These are phyloP conservation scores for Drosophila buzzatii DNA, from an alignment of 2,888 invertebrate species.

Conservation along the genomic window DNA sequence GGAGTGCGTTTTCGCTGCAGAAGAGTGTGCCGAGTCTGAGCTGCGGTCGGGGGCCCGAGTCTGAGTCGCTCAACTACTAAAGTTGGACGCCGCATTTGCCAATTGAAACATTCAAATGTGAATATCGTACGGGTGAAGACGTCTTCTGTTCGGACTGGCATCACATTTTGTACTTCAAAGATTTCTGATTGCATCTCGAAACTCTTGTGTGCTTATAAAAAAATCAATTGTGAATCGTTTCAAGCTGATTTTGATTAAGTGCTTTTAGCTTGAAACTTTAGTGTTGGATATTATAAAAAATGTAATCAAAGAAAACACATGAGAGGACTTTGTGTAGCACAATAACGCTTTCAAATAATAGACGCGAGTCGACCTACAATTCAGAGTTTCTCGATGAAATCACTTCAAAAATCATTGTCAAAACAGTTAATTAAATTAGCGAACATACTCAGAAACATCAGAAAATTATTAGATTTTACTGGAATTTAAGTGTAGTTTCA, in stretches of 20 bases:
- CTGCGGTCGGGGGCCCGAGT: slow-evolving; percentile 57
- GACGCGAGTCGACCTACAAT: slow-evolving; percentile 6
- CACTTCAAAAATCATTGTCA: slow-evolving; percentile 36
- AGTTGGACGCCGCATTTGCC: slow-evolving; percentile 84
- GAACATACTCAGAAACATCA: background rate
- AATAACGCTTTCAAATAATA: background rate
- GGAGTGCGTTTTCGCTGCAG: slow-evolving; percentile 57
- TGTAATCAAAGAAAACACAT: background rate
- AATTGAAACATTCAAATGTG: slow-evolving; percentile 85
- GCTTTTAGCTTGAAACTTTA: slow-evolving; percentile 12
- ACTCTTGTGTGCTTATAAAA: slow-evolving; percentile 23
- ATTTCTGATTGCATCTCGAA: slow-evolving; percentile 22
- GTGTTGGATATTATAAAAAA: slow-evolving; percentile 15
- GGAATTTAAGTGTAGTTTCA: background rate
- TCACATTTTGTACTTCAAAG: slow-evolving; percentile 47
- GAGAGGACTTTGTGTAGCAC: slow-evolving; percentile 12
- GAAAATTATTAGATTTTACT: background rate
- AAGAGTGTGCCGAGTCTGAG: slow-evolving; percentile 49
- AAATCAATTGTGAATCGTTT: slow-evolving; percentile 28
- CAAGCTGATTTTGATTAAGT: slow-evolving; percentile 18
- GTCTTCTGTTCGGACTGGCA: slow-evolving; percentile 79
- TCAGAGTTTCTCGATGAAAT: slow-evolving; percentile 26
- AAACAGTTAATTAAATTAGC: background rate
- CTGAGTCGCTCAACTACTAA: slow-evolving; percentile 78
- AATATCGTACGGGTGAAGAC: slow-evolving; percentile 85